Evolutionary conservation across 1,140 invertebrate genomes (phyloP), one percentile per base, ranked within the genome.

Genomic region (Pectinophora gossypiella): DNA sequence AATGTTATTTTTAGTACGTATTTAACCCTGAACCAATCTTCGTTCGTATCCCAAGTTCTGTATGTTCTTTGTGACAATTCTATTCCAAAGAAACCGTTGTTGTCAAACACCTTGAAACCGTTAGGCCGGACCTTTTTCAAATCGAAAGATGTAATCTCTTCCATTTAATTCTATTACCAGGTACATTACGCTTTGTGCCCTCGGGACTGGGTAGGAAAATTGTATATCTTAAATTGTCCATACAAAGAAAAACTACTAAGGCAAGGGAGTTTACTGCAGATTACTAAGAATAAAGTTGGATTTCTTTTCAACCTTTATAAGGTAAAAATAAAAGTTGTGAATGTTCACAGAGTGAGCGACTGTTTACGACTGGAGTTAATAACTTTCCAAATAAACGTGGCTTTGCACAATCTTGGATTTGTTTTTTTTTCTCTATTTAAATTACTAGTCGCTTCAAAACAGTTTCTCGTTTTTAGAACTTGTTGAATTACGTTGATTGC

Each of bases 61-160:
- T 27, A 12, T 27, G 23, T 27, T 27, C 23, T 27, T 27, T 27
- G 23, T 12, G 12, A 6, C 23, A 5, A 27, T 27, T 27, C 23
- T 6, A 27, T 27, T 27, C 23, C 23, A 27, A 27, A 27, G 23
- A 27, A 27, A 19, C 12, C 20, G 36, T 42, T 13, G 23, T 38
- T 51, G 44, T 59, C 27, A 27, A 59, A 59, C 40, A 35, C 27
- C 36, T 54, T 48, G 48, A 23, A 32, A 20, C 12, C 23, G 45
- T 43, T 47, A 54, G 36, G 54, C 36, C 32, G 56, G 56, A 68
- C 65, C 57, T 64, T 74, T 64, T 13, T 64, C 54, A 72, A 61
- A 71, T 74, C 54, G 61, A 69, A 70, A 63, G 66, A 74, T 72
- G 54, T 64, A 60, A 72, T 72, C 68, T 67, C 42, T 51, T 27